Evolutionary conservation across 1,140 invertebrate species (phyloP), one percentile per base, ranked within the genome.

Genomic region (Lordiphosa clarofinis): DNA sequence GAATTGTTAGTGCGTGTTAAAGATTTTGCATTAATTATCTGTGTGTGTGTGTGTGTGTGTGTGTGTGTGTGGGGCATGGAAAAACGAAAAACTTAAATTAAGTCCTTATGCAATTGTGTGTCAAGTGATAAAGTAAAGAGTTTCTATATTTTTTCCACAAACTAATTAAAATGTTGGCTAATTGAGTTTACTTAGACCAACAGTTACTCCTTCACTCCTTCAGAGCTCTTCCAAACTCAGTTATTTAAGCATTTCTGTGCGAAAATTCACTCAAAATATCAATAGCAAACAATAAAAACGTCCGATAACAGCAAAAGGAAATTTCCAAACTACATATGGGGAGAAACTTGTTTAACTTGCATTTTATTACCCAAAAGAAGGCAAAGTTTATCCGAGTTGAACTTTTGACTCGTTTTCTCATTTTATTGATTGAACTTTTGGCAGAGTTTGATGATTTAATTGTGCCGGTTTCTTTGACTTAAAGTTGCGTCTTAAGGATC

Each of bases 11-110:
- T 82, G 72, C 76, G 73, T 82, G 78, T 82, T 82, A 73, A 82
- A 74, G 68, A 82, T 82, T 82, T 76, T 72, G 78, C 78, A 84
- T 82, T 82, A 82, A 82, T 84, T 82, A 82, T 84, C 72, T 69
- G 39, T 33, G 40, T 35, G 28, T 4, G 33, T 8, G 21, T 37
- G 40, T 33, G 12, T 38, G 40, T 35, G 28, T 4, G 33, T 31
- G 21, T 37, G 40, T 33, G n/a, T 28, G n/a, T n/a, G n/a, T n/a
- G n/a, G n/a, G 38, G 13, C 35, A 28, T 36, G 46, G 9, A n/a
- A 19, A 13, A 81, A 81, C 62, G 9, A n/a, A 19, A 13, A 81
- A 81, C 62, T 81, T 81, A 72, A 82, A 81, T 76, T 76, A 76
- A 82, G 72, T 76, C 76, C 57, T 81, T 82, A 81, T 73, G 72